Evolutionary conservation across 2,113 vertebrate genomes (phyloP).

Genomic region (Sceloporus undulatus): DNA sequence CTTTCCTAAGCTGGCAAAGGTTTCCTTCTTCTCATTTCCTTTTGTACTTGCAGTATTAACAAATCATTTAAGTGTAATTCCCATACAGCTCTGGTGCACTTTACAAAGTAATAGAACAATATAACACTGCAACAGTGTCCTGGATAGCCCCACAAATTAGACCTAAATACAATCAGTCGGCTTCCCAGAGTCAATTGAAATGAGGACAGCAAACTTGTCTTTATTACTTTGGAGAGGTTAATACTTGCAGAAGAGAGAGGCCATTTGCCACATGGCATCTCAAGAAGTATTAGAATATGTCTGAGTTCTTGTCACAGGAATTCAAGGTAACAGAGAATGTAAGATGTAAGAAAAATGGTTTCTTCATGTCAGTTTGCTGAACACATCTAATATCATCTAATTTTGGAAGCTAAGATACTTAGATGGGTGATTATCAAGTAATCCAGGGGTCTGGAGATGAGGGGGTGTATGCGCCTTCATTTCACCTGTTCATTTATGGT

Average conservation of each 20-base stretch:
- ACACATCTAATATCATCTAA: no score
- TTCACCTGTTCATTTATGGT: no score
- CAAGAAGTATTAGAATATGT: conserved; percentile 22
- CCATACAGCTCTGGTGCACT: not conserved
- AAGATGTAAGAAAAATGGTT: no score
- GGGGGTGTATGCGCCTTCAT: no score
- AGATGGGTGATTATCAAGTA: no score
- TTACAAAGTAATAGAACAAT: conserved; percentile 50
- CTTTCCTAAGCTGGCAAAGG: conserved; percentile 6
- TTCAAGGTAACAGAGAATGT: not conserved
- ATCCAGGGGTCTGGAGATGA: no score
- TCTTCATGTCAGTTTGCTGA: no score
- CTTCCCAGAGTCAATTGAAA: conserved; percentile 55
- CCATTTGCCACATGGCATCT: conserved; percentile 17
- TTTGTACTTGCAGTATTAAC: conserved; percentile 40
- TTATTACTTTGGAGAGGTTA: conserved; percentile 56
- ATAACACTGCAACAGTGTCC: conserved; percentile 20
- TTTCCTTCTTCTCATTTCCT: conserved; percentile 38
- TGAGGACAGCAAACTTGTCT: conserved; percentile 28
- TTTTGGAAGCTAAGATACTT: no score
- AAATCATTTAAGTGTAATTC: conserved; percentile 46
- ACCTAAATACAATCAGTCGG: conserved; percentile 44
- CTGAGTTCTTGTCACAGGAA: conserved; percentile 7
- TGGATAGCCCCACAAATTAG: conserved; percentile 46
- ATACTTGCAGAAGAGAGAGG: conserved; percentile 28